Base-by-base conservation (phyloP, 2,113 vertebrate genomes). In the Synchiropus splendidus region DNA sequence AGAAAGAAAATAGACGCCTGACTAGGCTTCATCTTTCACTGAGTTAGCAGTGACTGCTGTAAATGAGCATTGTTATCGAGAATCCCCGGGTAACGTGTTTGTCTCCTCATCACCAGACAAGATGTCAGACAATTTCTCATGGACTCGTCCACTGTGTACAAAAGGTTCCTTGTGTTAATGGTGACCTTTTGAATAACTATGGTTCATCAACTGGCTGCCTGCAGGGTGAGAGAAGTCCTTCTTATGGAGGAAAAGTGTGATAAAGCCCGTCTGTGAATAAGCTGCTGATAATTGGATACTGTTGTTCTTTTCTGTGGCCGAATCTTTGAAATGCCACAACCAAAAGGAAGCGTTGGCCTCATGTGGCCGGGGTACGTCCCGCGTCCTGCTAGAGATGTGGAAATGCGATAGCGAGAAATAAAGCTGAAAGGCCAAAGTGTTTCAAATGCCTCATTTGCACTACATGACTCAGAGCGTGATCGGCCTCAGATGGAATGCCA, bases 391-490 rank as follows among this genome's bases (percentile, higher is more conserved):
- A 50, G 58, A 77, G 75, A 77, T 78, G 58, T 56, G 53, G 58
- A 47, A 60, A 50, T 6, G 54, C 74, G 82, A 85, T 83, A 63
- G 38, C 27, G 36, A 11, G 57, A 68, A 33, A 77, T 65, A 59
- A 63, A 72, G 45, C 61, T 78, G 77, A 81, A 79, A 80, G 57
- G 72, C 55, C 49, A 47, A 58, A 58, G 61, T 74, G 69, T 77
- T 74, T 79, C 70, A 59, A 58, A 76, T 69, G 66, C 61, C 77
- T 75, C 74, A 73, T 77, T 85, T 75, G 75, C 75, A 74, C 74
- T 46, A 69, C 67, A 69, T 61, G 79, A 74, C 70, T 80, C 74
- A 74, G 51, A 54, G 57, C 65, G 36, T 50, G 52, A 75, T 80
- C 61, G 52, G 66, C 61, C 61, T 66, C 61, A 55, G 33, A 39